Evolutionary conservation across 2,888 invertebrate species (phyloP).

Genomic region (Oeneis ivallda): DNA sequence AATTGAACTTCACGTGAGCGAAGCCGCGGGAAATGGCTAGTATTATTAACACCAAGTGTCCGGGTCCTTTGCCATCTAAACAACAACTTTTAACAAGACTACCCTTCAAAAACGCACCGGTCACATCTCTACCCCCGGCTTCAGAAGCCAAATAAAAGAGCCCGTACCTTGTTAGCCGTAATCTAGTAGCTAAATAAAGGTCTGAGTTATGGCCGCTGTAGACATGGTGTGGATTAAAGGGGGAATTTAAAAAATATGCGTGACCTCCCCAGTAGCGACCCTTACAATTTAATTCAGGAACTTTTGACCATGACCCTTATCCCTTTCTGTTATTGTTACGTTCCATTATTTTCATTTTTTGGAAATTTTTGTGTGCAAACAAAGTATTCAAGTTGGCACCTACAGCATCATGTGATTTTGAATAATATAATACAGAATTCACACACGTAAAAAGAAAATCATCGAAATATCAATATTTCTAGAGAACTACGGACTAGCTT

Average conservation of each 20-base stretch:
- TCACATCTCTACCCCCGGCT: constrained; percentile 10
- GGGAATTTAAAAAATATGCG: constrained; percentile 65
- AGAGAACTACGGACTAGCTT: no score
- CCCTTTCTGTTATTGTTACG: background rate
- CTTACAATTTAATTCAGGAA: constrained; percentile 5
- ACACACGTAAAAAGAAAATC: no score
- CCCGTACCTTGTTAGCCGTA: constrained; percentile 41
- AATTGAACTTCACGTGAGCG: no score
- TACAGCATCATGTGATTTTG: no score
- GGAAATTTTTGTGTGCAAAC: no score
- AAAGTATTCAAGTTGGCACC: no score
- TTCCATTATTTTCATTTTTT: background rate
- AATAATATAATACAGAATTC: no score
- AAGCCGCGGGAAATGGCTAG: no score
- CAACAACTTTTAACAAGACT: background rate
- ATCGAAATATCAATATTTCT: no score
- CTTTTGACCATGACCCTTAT: constrained; percentile 2
- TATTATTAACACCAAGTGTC: no score
- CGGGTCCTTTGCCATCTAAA: no score
- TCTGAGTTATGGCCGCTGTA: constrained; percentile 54
- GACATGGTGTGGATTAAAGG: constrained; percentile 62
- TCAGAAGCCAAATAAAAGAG: constrained; percentile 20
- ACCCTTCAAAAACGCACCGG: background rate
- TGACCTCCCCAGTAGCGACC: constrained; percentile 34
- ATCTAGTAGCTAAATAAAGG: constrained; percentile 69